Percentiles rank a stretch among this genome's conserved stretches.
phyloP scores from a whole-genome alignment of 2,113 vertebrate genomes.

The Noturus placidus region DNA sequence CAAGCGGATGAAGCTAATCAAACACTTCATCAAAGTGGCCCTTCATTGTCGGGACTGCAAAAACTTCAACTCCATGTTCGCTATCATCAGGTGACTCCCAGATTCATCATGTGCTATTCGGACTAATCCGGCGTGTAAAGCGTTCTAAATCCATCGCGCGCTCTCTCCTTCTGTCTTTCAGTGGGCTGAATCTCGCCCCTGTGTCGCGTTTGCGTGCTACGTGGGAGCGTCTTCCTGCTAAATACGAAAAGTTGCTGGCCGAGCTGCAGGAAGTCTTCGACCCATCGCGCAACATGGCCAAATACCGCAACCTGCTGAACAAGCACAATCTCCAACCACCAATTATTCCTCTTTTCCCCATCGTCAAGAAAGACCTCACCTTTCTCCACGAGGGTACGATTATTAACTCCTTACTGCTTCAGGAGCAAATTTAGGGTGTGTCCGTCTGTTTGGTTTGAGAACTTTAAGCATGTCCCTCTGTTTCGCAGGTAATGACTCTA shows the following conservation, averaged over 20 bases:
- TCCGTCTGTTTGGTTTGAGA: neutral
- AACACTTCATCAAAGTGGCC: slow-evolving; percentile 98
- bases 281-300: slow-evolving; percentile 98
- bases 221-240: slow-evolving; percentile 97
- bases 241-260: slow-evolving; percentile 94
- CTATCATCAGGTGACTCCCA: slow-evolving; percentile 85
- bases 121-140: too few relatives aligned
- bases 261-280: slow-evolving; percentile 98
- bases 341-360: slow-evolving; percentile 94
- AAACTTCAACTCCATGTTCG: slow-evolving; percentile 99
- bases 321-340: slow-evolving; percentile 96
- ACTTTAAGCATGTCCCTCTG: neutral
- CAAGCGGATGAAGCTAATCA: slow-evolving; percentile 95
- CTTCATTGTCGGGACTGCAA: slow-evolving; percentile 97
- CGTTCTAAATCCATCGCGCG: neutral
- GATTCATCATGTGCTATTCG: too few relatives aligned
- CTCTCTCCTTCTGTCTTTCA: slow-evolving; percentile 54
- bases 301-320: slow-evolving; percentile 96
- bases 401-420: too few relatives aligned
- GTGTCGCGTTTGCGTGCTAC: slow-evolving; percentile 93
- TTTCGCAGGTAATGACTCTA: slow-evolving; percentile 89
- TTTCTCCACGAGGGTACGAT: slow-evolving; percentile 94
- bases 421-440: neutral
- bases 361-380: slow-evolving; percentile 99
- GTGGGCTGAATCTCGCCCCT: slow-evolving; percentile 91